Percentiles rank a stretch among this genome's conserved stretches.
These are phyloP conservation scores for Orgyia antiqua DNA, from an alignment of 2,888 invertebrate genomes.

Conservation along the genomic window DNA sequence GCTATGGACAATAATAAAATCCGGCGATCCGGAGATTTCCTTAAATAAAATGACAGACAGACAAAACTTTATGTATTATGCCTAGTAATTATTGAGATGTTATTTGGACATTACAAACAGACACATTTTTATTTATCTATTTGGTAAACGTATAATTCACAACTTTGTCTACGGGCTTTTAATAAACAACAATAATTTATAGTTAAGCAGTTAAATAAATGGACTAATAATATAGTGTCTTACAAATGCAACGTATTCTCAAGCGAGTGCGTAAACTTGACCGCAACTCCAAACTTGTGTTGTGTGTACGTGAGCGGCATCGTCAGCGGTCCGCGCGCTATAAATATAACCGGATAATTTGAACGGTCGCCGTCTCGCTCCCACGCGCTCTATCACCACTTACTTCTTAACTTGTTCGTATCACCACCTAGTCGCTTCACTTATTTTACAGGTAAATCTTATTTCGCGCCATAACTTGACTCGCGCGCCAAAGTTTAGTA, in stretches of 20 bases:
- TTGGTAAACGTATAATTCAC: no score
- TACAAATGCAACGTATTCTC: slow-evolving; percentile 2
- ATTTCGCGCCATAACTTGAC: slow-evolving; percentile 1
- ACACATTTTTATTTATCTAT: no score
- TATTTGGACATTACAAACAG: no score
- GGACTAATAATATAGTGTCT: no score
- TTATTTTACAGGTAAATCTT: slow-evolving; percentile 28
- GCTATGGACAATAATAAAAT: no score
- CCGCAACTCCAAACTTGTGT: slow-evolving; percentile 25
- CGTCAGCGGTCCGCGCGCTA: slow-evolving; percentile 14
- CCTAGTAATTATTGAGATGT: no score
- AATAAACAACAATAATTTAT: no score
- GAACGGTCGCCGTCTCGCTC: slow-evolving; percentile 9
- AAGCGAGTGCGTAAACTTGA: slow-evolving; percentile 15
- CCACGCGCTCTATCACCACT: slow-evolving; percentile 13
- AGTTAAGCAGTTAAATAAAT: no score
- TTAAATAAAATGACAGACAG: no score
- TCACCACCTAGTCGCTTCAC: slow-evolving; percentile 25
- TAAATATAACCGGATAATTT: slow-evolving; percentile 31
- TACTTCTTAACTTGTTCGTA: slow-evolving; percentile 40
- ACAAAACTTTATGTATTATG: no score
- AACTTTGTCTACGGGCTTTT: no score
- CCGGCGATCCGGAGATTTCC: no score
- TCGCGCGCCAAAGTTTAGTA: background rate
- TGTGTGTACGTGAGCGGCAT: slow-evolving; percentile 37